phyloP scores from a whole-genome alignment of 2,113 vertebrate genomes.

The pig (Sus scrofa) region T2T-Sscrofa CM000814.6:48701001-48701500 shows the following conservation, averaged over 20 bases:
- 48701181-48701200: too few species aligned
- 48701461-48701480: constrained; percentile 66
- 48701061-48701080: too few species aligned
- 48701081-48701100: too few species aligned
- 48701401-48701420: constrained; percentile 80
- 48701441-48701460: constrained; percentile 77
- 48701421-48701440: constrained; percentile 83
- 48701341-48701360: constrained; percentile 75
- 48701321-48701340: constrained; percentile 80
- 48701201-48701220: too few species aligned
- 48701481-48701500: neutral
- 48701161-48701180: too few species aligned
- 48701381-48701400: constrained; percentile 74
- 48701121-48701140: too few species aligned
- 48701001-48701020: too few species aligned
- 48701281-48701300: neutral
- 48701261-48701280: too few species aligned
- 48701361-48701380: constrained; percentile 78
- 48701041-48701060: too few species aligned
- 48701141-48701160: too few species aligned
- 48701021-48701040: too few species aligned
- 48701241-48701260: neutral
- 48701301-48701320: neutral
- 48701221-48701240: neutral
- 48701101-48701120: too few species aligned